These are phyloP conservation scores for Cheilosia scutellata DNA, from an alignment of 2,888 invertebrate species.

Conservation along the genomic window DNA sequence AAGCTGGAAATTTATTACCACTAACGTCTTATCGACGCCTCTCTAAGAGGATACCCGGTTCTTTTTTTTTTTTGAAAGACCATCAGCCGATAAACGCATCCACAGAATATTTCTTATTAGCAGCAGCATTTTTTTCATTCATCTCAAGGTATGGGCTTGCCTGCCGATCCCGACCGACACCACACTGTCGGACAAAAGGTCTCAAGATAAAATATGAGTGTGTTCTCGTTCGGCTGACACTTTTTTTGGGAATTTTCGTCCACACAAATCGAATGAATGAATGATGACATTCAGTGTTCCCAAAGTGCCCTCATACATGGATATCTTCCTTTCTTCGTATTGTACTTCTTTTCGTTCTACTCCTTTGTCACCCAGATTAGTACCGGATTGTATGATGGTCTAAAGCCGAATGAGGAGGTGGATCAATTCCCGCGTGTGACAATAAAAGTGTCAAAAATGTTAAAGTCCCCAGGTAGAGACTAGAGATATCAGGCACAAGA, in stretches of 20 bases:
- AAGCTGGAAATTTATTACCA: conserved; percentile 71
- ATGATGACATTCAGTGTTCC: conserved; percentile 59
- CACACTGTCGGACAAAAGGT: conserved; percentile 62
- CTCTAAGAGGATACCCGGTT: conserved; percentile 56
- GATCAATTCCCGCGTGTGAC: conserved; percentile 56
- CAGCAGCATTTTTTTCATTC: conserved; percentile 51
- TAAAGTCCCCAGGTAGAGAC: conserved; percentile 62
- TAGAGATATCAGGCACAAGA: background rate
- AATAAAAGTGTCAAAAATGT: conserved; percentile 67
- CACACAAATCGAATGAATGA: conserved; percentile 69
- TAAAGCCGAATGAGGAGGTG: conserved; percentile 54
- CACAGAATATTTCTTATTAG: conserved; percentile 57
- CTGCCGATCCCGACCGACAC: conserved; percentile 36
- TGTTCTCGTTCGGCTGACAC: conserved; percentile 43
- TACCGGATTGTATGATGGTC: conserved; percentile 47
- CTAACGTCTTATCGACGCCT: conserved; percentile 70
- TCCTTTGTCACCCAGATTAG: conserved; percentile 72
- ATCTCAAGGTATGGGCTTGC: conserved; percentile 59
- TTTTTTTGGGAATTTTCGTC: conserved; percentile 30
- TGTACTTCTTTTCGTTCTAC: conserved; percentile 28
- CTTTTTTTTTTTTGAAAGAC: conserved; percentile 40
- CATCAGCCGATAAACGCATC: conserved; percentile 71
- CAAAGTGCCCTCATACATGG: conserved; percentile 42
- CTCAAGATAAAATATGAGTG: conserved; percentile 67
- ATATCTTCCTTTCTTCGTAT: conserved; percentile 24